phyloP scores from a whole-genome alignment of 2,113 vertebrate species.

The Micronycteris hirsuta region DNA sequence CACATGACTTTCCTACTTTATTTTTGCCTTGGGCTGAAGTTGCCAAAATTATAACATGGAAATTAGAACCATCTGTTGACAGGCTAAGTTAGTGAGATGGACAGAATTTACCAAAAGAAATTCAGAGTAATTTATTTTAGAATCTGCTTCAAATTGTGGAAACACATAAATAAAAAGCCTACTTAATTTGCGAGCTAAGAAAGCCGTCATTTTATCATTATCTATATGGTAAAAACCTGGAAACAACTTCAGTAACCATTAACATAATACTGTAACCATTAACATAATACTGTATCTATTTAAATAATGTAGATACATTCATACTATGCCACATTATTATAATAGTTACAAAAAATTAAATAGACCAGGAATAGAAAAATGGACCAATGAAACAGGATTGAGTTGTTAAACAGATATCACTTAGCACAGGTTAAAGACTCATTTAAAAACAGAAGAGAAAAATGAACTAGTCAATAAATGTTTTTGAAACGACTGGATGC shows the following conservation, averaged over 20 bases:
- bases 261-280: background rate
- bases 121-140: constrained; percentile 49
- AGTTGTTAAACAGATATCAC: background rate
- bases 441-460: constrained; percentile 2
- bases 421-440: background rate
- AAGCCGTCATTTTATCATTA: background rate
- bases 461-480: background rate
- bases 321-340: background rate
- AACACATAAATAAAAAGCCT: constrained; percentile 37
- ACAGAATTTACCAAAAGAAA: constrained; percentile 43
- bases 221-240: background rate
- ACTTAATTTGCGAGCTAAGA: background rate
- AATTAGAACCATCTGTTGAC: constrained; percentile 58
- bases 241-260: background rate
- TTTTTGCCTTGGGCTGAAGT: constrained; percentile 57
- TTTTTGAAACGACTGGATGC: background rate
- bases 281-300: background rate
- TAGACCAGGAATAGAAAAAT: background rate
- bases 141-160: constrained; percentile 21
- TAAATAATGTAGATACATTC: background rate
- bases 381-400: background rate
- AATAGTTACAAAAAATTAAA: background rate
- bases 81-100: constrained; percentile 42
- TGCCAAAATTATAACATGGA: constrained; percentile 58
- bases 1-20: constrained; percentile 46